A percentile compares a stretch with the other conserved stretches of the same genome.
phyloP scores from a whole-genome alignment of 2,888 invertebrate species.

The Eugnorisma glareosa region DNA sequence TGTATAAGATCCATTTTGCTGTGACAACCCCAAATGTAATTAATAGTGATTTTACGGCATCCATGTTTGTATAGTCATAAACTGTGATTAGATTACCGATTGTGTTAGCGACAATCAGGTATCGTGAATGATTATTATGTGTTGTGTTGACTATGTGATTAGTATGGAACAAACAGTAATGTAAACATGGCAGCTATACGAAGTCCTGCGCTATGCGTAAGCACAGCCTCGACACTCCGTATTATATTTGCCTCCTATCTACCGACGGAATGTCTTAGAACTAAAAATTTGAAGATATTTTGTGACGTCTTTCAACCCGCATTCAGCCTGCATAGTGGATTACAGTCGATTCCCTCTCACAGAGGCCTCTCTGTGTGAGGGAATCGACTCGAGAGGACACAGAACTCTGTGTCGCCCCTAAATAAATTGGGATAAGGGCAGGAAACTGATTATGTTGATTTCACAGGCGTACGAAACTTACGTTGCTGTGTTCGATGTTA shows the following conservation, averaged over 20 bases:
- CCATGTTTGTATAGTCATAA: conserved; percentile 59
- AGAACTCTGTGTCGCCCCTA: too few species aligned
- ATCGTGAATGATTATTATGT: conserved; percentile 60
- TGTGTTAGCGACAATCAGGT: conserved; percentile 50
- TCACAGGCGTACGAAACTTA: too few species aligned
- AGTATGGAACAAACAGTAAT: conserved; percentile 25
- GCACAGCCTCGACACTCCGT: background rate
- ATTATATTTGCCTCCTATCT: background rate
- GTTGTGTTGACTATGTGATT: conserved; percentile 37
- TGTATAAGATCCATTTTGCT: conserved; percentile 20
- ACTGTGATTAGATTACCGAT: conserved; percentile 63
- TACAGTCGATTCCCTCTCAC: background rate
- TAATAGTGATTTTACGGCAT: conserved; percentile 58
- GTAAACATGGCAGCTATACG: background rate
- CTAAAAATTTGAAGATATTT: background rate
- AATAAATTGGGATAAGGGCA: too few species aligned
- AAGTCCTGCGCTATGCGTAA: background rate
- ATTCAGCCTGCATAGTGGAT: background rate
- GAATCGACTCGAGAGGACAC: too few species aligned
- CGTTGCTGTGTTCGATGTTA: too few species aligned
- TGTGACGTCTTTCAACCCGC: background rate
- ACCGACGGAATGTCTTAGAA: background rate
- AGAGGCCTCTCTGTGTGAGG: too few species aligned
- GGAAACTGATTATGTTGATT: too few species aligned
- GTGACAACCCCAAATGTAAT: conserved; percentile 46